phyloP scores from a whole-genome alignment of 2,888 invertebrate species.

The Callyntrura guangdongensis region DNA sequence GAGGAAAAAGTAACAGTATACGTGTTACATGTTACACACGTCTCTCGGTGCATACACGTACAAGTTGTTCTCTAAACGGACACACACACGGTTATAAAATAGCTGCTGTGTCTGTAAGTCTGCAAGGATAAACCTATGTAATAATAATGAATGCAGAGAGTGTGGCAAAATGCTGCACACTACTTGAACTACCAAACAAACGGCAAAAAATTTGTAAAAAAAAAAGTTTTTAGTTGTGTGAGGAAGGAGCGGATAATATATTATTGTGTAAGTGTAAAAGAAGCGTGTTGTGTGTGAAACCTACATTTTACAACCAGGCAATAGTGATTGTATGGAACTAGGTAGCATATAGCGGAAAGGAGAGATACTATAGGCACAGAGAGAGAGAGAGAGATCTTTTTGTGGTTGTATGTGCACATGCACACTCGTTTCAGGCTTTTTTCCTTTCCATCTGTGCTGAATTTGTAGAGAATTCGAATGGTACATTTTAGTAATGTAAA shows the following conservation, averaged over 20 bases:
- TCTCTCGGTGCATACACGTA: neutral
- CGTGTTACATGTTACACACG: too few species aligned
- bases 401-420: neutral
- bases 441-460: conserved; percentile 51
- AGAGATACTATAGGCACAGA: neutral
- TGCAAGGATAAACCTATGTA: neutral
- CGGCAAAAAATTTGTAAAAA: too few species aligned
- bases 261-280: neutral
- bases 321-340: neutral
- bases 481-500: neutral
- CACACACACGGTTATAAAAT: conserved; percentile 9
- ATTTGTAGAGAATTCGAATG: conserved; percentile 1
- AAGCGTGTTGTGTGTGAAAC: neutral
- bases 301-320: conserved; percentile 18
- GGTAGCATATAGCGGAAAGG: neutral
- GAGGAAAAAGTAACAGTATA: conserved; percentile 68
- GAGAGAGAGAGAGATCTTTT: neutral
- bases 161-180: neutral
- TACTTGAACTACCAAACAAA: too few species aligned
- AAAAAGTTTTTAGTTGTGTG: too few species aligned
- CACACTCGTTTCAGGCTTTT: conserved; percentile 2
- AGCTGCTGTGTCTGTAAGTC: neutral
- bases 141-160: conserved; percentile 28
- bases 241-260: neutral
- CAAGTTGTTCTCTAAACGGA: neutral